Evolutionary conservation across 2,113 vertebrate species (phyloP).

Genomic region (Campylomormyrus tamandua): DNA sequence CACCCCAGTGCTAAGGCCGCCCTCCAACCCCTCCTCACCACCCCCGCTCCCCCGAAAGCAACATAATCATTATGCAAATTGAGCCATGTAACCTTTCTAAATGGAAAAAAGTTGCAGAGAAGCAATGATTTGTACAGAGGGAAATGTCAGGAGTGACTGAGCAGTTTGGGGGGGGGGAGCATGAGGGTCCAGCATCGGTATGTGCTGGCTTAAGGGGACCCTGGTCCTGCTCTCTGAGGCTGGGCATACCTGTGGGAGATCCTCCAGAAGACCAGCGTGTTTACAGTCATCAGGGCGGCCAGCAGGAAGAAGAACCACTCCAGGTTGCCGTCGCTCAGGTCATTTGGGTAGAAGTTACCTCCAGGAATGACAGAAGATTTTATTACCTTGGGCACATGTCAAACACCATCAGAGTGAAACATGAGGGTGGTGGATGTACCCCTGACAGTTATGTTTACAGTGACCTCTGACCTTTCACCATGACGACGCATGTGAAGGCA

Average conservation of each 20-base stretch:
- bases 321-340: constrained; percentile 75
- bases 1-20: background rate
- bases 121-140: constrained; percentile 16
- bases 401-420: background rate
- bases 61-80: constrained; percentile 38
- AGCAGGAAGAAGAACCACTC: constrained; percentile 84
- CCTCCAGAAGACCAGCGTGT: constrained; percentile 72
- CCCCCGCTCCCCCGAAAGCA: background rate
- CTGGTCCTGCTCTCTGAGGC: background rate
- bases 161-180: background rate
- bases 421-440: background rate
- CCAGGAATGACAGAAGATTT: background rate
- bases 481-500: background rate
- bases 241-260: constrained; percentile 70
- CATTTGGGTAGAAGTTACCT: constrained; percentile 85
- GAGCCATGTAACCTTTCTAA: constrained; percentile 28
- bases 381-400: background rate
- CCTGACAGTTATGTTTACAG: background rate
- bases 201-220: background rate
- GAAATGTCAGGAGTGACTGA: constrained; percentile 19
- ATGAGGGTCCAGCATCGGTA: background rate
- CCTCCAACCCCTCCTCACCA: no score
- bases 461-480: background rate
- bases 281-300: constrained; percentile 71
- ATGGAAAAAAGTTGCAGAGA: constrained; percentile 33